These are phyloP conservation scores for Plotosus lineatus DNA, from an alignment of 2,113 vertebrate genomes.

Conservation along the genomic window DNA sequence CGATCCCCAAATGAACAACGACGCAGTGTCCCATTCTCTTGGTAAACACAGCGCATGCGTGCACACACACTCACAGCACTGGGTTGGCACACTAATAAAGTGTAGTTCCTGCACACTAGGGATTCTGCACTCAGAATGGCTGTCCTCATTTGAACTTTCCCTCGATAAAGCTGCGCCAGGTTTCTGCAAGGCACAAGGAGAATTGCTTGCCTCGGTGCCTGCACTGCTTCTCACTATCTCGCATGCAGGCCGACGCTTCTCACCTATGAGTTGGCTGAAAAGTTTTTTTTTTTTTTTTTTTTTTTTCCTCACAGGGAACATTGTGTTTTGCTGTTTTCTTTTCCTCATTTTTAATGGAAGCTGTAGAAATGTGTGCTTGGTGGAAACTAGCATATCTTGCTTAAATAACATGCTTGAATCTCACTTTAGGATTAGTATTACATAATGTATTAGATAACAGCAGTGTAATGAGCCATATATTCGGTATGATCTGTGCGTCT, in stretches of 20 bases:
- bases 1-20: neutral
- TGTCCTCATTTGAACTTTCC: slow-evolving; percentile 75
- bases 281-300: neutral
- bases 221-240: neutral
- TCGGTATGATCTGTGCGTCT: neutral
- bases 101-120: slow-evolving; percentile 65
- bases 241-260: slow-evolving; percentile 14
- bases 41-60: slow-evolving; percentile 7
- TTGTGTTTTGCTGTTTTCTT: neutral
- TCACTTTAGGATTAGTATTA: neutral
- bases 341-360: neutral
- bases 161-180: slow-evolving; percentile 60
- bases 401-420: neutral
- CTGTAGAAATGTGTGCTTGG: neutral
- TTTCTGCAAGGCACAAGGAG: slow-evolving; percentile 49
- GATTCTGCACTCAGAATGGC: slow-evolving; percentile 64
- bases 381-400: neutral
- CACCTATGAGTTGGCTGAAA: slow-evolving; percentile 11
- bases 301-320: neutral
- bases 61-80: slow-evolving; percentile 51
- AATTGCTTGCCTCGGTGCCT: neutral
- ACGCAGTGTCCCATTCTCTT: slow-evolving; percentile 15
- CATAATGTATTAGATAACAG: slow-evolving; percentile 12
- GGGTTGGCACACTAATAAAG: slow-evolving; percentile 73
- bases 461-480: neutral